A percentile compares a stretch with the other conserved stretches of the same genome.
Conservation (phyloP, 2,113 vertebrate species). For the Chrysochloris asiatica region DNA sequence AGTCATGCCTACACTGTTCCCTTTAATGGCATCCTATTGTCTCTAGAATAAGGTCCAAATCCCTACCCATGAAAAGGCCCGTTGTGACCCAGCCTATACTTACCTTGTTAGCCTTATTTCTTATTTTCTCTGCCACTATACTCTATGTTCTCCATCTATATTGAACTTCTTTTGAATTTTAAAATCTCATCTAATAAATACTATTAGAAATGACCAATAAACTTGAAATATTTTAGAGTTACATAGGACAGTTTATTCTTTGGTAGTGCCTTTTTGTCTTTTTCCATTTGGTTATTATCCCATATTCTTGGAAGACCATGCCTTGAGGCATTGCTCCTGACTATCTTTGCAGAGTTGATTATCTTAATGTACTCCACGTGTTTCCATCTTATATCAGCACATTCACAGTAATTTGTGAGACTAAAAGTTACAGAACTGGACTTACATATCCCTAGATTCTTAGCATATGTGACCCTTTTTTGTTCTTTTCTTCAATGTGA, state of each 20-base stretch:
- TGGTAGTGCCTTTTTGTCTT: background rate
- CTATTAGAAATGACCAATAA: background rate
- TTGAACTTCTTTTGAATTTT: background rate
- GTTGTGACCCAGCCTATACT: background rate
- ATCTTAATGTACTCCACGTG: background rate
- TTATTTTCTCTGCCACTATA: background rate
- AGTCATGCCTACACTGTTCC: background rate
- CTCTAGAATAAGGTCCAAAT: background rate
- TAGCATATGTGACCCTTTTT: background rate
- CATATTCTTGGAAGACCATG: background rate
- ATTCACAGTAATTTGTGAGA: background rate
- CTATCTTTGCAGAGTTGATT: slow-evolving; percentile 9
- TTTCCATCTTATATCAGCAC: slow-evolving; percentile 6
- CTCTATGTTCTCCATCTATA: background rate
- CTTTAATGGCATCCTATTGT: background rate
- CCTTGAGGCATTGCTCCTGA: background rate
- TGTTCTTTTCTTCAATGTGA: slow-evolving; percentile 1
- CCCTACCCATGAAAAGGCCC: background rate
- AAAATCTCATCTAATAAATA: background rate
- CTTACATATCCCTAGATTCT: background rate
- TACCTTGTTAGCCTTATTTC: slow-evolving; percentile 6
- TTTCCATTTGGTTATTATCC: slow-evolving; percentile 24
- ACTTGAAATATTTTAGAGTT: slow-evolving; percentile 15
- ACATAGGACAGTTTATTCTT: background rate
- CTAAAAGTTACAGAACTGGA: background rate